Evolutionary conservation across 1,140 invertebrate genomes (phyloP).

Genomic region (Sinella curviseta): DNA sequence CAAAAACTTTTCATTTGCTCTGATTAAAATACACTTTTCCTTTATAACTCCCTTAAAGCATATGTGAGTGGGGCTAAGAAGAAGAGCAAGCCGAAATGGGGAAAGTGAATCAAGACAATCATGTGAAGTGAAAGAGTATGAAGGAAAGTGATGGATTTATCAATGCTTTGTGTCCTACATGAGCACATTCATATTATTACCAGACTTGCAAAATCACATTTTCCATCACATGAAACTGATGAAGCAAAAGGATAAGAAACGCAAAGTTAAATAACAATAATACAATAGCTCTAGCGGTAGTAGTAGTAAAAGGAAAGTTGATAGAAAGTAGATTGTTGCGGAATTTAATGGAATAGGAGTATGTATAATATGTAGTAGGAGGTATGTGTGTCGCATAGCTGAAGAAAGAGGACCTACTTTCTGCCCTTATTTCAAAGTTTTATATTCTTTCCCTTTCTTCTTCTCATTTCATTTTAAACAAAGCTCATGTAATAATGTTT

Average conservation of each 20-base stretch:
- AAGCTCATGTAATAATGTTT: neutral
- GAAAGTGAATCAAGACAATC: neutral
- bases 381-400: too few species aligned
- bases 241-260: neutral
- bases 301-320: constrained; percentile 2
- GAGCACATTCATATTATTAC: too few species aligned
- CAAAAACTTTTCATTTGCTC: constrained; percentile 15
- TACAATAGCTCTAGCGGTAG: too few species aligned
- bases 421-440: constrained; percentile 11
- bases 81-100: neutral
- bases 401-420: neutral
- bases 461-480: neutral
- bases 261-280: too few species aligned
- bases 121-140: neutral
- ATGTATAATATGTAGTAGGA: too few species aligned
- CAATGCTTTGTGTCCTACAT: neutral
- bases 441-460: neutral
- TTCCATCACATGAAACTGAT: neutral
- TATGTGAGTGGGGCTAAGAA: too few species aligned
- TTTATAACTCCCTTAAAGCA: too few species aligned
- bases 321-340: constrained; percentile 7
- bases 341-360: neutral
- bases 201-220: neutral
- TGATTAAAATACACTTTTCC: constrained; percentile 19
- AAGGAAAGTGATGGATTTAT: constrained; percentile 5